Base-by-base conservation (phyloP, 2,113 vertebrate species). In the Megalops atlanticus region DNA sequence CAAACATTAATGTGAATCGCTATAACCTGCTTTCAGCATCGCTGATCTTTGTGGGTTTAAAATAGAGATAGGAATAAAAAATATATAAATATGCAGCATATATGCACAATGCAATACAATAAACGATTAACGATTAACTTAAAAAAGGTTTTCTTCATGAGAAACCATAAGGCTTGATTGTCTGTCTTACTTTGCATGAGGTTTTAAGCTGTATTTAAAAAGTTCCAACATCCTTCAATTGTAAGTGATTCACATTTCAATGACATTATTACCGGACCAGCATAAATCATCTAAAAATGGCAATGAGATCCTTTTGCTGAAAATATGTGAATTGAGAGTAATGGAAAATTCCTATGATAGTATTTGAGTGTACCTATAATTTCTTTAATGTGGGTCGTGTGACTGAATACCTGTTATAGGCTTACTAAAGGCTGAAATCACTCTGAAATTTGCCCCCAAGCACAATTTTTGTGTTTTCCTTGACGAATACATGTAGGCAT, bases 161-260 rank as follows among this genome's bases (percentile, higher is more conserved):
- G 14, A 39, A 72, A 72, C 15, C 11, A 72, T 1, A 36, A 72
- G 38, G 70, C 70, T 72, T 72, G 70, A 72, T 72, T 72, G 70
- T 72, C 70, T 72, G 70, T 72, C 33, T 38, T 47, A 21, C 79
- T 74, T 80, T 78, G 77, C 41, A 45, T 71, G 39, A 36, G 38
- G 33, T 72, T 36, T 68, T 38, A 72, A 72, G 58, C 58, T n/a
- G 52, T 58, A n/a, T 78, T 40, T 64, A 64, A 77, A 78, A 64
- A 54, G 38, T 38, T 78, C 54, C 40, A 40, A 72, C 71, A 79
- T 27, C 52, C 47, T 52, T 12, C 35, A 27, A 73, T 43, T 35
- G 40, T 31, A 72, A 80, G 41, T 10, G 18, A 27, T 58, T 36
- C 24, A 80, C 43, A 80, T 21, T 54, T 21, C 15, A 72, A 16